Base-by-base conservation (phyloP, 2,888 invertebrate species). In the Andrena flavipes region DNA sequence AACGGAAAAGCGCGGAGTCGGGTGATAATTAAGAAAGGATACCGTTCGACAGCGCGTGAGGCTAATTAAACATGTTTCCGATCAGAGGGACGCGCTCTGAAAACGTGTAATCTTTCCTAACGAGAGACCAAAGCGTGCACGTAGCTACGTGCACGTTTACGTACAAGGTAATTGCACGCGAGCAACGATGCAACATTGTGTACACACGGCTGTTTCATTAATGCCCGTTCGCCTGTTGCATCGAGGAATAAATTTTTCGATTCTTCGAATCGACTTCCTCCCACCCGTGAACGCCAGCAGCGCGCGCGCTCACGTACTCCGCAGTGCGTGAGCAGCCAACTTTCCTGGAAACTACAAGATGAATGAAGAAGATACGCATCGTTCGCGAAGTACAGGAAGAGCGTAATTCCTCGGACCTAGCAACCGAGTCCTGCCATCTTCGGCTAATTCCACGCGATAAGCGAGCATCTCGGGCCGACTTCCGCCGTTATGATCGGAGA, bases 251-350 rank as follows among this genome's bases (percentile, higher is more conserved):
- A 78, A 84, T 76, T 80, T 85, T 68, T 75, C 76, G 76, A 80
- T 80, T 69, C 64, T 78, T 85, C 85, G 88, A 86, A 86, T 85
- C 80, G 84, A 86, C 74, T 84, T 85, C 84, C 84, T 85, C 82
- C 80, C 83, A 78, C 85, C 76, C 84, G 56, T 75, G 81, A 79
- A 84, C 49, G 48, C 0, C 0, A n/a, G n/a, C 7, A 8, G 70
- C 48, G n/a, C 67, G 35, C 30, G 48, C 82, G 80, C 56, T 26
- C 56, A 23, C 23, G 23, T 67, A 82, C 80, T 82, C 86, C 71
- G 86, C 88, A 84, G 89, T 91, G 92, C 91, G 92, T 91, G 92
- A 91, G 91, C 91, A 91, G 91, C 91, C 88, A 90, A 88, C 91
- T 90, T 89, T 86, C 85, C 87, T 88, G 91, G 89, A 91, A 91